A percentile compares a stretch with the other conserved stretches of the same genome.
These are phyloP conservation scores for Macrobrachium nipponense DNA, from an alignment of 1,140 invertebrate species.

Conservation along the genomic window DNA sequence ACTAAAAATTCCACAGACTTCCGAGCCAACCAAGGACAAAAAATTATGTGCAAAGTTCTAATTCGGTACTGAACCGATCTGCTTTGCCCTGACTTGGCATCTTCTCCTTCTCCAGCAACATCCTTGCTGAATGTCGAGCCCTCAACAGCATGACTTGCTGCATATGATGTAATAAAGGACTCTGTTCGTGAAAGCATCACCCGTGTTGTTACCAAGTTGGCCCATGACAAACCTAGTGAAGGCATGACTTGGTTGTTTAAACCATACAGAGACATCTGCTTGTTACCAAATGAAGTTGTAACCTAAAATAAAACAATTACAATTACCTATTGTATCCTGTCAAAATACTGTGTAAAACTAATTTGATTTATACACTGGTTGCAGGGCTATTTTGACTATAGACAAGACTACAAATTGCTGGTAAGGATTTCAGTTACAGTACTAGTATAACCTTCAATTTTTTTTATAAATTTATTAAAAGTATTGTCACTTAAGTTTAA, in stretches of 20 bases:
- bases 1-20: conserved; percentile 67
- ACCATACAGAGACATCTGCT: conserved; percentile 24
- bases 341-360: too few species aligned
- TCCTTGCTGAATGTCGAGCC: not conserved
- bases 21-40: conserved; percentile 69
- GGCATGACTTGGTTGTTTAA: conserved; percentile 65
- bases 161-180: conserved; percentile 19
- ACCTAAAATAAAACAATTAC: conserved; percentile 54
- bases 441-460: too few species aligned
- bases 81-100: conserved; percentile 11
- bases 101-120: not conserved
- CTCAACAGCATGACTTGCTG: conserved; percentile 22
- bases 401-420: too few species aligned
- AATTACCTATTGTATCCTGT: not conserved
- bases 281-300: conserved; percentile 31
- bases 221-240: conserved; percentile 78
- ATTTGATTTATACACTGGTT: too few species aligned
- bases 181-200: conserved; percentile 70
- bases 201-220: conserved; percentile 77
- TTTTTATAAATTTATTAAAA: too few species aligned
- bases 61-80: conserved; percentile 62
- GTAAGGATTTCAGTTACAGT: too few species aligned
- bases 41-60: conserved; percentile 68
- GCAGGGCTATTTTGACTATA: too few species aligned
- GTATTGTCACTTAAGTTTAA: too few species aligned